Evolutionary conservation across 2,113 vertebrate species (phyloP).

Genomic region (Aldabrachelys gigantea): DNA sequence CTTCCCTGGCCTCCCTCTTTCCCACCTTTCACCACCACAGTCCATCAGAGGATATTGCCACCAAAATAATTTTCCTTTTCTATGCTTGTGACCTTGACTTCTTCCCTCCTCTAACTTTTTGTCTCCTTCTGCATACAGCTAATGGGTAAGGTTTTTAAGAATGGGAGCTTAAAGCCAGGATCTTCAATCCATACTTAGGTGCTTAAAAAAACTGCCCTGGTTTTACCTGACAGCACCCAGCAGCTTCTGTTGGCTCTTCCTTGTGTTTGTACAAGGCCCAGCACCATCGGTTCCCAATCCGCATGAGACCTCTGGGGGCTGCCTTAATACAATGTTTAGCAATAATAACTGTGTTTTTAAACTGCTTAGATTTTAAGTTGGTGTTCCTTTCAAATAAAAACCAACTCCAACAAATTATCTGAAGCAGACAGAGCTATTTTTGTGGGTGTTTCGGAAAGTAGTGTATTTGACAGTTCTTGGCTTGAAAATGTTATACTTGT

Average conservation of each 20-base stretch:
- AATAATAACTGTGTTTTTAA: background rate
- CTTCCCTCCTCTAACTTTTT: fast-evolving
- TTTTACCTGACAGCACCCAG: background rate
- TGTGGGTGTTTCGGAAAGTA: background rate
- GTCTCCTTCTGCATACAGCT: background rate
- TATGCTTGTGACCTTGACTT: background rate
- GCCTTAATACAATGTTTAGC: background rate
- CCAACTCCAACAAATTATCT: background rate
- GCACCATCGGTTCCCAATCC: background rate
- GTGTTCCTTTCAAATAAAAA: background rate
- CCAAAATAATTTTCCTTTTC: background rate
- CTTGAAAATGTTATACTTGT: background rate
- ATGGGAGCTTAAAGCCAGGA: no score
- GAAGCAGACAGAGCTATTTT: background rate
- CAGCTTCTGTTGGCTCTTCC: background rate
- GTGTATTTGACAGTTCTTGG: background rate
- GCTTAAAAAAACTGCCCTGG: fast-evolving
- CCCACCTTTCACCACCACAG: background rate
- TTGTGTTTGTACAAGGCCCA: background rate
- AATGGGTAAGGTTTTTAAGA: fast-evolving
- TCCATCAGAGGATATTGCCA: background rate
- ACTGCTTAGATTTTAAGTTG: background rate
- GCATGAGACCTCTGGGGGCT: background rate
- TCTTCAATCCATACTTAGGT: fast-evolving
- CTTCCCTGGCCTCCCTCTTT: background rate